A percentile compares a stretch with the other conserved stretches of the same genome.
These are phyloP conservation scores for Limenitis camilla DNA, from an alignment of 2,888 invertebrate species.

Conservation along the genomic window DNA sequence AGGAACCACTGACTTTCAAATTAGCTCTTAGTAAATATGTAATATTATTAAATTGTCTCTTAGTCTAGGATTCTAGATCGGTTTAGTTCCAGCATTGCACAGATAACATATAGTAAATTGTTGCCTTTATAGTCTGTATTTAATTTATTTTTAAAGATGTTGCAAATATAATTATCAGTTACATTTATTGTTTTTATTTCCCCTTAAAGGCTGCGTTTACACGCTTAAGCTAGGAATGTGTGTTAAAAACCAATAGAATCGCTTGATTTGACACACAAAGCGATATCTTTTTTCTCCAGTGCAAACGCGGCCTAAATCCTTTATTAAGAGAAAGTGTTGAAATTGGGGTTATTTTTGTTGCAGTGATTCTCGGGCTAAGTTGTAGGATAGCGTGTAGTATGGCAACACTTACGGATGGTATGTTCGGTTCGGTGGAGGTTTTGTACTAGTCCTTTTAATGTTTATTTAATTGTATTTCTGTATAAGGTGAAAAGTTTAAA, in stretches of 20 bases:
- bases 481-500: no score
- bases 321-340: neutral
- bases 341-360: conserved; percentile 27
- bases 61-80: neutral
- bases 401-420: conserved; percentile 6
- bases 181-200: conserved; percentile 36
- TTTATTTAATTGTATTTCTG: neutral
- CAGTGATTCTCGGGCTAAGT: conserved; percentile 45
- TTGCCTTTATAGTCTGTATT: conserved; percentile 18
- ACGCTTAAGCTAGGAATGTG: no score
- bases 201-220: no score
- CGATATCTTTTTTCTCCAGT: no score
- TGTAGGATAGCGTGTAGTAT: conserved; percentile 31
- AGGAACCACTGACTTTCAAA: no score
- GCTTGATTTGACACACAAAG: no score
- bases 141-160: conserved; percentile 21
- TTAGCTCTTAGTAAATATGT: no score
- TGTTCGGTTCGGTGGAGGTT: conserved; percentile 32
- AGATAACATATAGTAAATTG: neutral
- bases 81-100: neutral
- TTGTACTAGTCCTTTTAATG: conserved; percentile 28
- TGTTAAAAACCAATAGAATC: no score
- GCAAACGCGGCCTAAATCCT: no score
- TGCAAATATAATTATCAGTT: conserved; percentile 28
- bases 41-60: no score